Conservation (phyloP, 2,888 invertebrate genomes). For the Seladonia tumulorum region DNA sequence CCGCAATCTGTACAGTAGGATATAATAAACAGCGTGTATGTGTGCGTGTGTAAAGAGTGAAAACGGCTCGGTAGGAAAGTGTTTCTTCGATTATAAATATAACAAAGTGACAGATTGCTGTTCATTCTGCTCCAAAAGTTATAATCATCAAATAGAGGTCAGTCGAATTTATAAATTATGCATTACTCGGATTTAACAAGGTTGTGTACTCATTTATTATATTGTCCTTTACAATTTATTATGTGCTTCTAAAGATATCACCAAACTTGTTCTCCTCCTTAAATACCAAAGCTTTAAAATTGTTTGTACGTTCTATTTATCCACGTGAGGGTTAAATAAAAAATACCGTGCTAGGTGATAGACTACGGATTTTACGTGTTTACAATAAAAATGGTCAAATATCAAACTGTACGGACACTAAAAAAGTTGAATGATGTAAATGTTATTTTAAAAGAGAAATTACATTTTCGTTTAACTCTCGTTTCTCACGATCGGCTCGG, state of each 20-base stretch:
- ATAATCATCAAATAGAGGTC: background rate
- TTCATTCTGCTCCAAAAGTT: background rate
- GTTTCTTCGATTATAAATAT: background rate
- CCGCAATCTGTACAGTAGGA: background rate
- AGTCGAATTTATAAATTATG: background rate
- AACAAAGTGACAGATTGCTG: background rate
- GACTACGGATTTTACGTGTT: too few relatives aligned
- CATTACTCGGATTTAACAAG: background rate
- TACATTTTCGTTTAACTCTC: too few relatives aligned
- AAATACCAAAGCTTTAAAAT: too few relatives aligned
- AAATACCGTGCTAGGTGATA: too few relatives aligned
- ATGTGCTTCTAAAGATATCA: background rate
- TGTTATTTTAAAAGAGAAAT: background rate
- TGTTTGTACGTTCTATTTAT: too few relatives aligned
- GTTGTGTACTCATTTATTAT: too few relatives aligned
- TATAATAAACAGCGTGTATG: background rate
- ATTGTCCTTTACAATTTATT: background rate
- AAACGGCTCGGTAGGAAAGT: background rate
- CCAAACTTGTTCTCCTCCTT: background rate
- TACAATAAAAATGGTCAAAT: background rate
- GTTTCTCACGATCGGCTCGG: too few relatives aligned
- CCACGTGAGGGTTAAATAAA: too few relatives aligned
- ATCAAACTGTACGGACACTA: too few relatives aligned
- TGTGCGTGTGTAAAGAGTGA: background rate
- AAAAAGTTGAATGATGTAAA: background rate